These are phyloP conservation scores for Chironomus tentans DNA, from an alignment of 2,888 invertebrate species.

Conservation along the genomic window DNA sequence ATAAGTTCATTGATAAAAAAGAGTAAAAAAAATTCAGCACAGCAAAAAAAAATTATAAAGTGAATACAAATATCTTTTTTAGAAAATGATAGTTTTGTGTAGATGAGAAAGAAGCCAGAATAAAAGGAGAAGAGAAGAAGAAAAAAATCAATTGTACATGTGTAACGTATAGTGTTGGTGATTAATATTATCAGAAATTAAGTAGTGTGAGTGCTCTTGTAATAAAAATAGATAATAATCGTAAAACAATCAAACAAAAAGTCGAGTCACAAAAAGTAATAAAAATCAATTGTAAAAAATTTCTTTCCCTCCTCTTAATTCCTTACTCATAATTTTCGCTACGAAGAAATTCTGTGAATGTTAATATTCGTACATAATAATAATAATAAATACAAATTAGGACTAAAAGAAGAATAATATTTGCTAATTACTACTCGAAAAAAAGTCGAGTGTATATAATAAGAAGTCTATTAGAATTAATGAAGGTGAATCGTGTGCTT, in stretches of 20 bases:
- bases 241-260: constrained; percentile 8
- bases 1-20: neutral
- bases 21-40: neutral
- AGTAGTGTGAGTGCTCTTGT: constrained; percentile 8
- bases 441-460: neutral
- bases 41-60: neutral
- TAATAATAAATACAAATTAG: neutral
- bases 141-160: neutral
- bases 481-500: constrained; percentile 14
- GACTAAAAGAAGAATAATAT: neutral
- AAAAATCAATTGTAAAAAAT: too few species aligned
- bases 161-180: neutral
- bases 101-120: too few species aligned
- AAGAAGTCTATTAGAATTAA: neutral
- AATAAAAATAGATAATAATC: constrained; percentile 17
- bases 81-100: too few species aligned
- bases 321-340: too few species aligned
- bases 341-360: too few species aligned
- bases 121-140: neutral
- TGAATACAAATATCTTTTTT: neutral
- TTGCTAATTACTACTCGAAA: too few species aligned
- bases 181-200: too few species aligned
- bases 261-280: neutral
- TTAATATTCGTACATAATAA: too few species aligned
- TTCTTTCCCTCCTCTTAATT: too few species aligned